A percentile compares a stretch with the other conserved stretches of the same genome.
These are phyloP conservation scores for Drosophila bipectinata DNA, from an alignment of 1,140 invertebrate genomes.

Conservation along the genomic window DNA sequence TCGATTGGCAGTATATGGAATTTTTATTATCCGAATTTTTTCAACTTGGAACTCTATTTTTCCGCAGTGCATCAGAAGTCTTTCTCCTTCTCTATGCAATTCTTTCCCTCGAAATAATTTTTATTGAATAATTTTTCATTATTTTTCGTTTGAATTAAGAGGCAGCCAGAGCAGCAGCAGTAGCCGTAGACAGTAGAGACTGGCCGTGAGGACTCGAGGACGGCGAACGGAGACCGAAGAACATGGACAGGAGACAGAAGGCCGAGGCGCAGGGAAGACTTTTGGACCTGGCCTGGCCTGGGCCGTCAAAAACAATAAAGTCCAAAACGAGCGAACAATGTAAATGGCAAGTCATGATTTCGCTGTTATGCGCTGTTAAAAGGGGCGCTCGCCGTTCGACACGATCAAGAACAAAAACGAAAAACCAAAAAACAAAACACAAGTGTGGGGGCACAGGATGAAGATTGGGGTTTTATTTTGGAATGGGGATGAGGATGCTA, in stretches of 20 bases:
- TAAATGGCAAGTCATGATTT: slow-evolving; percentile 84
- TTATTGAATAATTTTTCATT: slow-evolving; percentile 84
- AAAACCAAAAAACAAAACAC: slow-evolving; percentile 45
- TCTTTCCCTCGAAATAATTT: slow-evolving; percentile 77
- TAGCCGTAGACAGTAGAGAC: slow-evolving; percentile 26
- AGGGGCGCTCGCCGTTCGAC: slow-evolving; percentile 83
- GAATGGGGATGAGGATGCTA: slow-evolving; percentile 59
- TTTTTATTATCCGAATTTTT: background rate
- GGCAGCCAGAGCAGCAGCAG: slow-evolving; percentile 42
- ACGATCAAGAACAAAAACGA: slow-evolving; percentile 81
- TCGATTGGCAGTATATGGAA: too few relatives aligned
- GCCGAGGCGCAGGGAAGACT: slow-evolving; percentile 8
- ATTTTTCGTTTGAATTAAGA: slow-evolving; percentile 83
- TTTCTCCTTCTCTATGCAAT: slow-evolving; percentile 12
- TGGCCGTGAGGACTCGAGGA: slow-evolving; percentile 28
- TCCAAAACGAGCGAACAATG: slow-evolving; percentile 83
- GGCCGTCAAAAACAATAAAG: slow-evolving; percentile 83
- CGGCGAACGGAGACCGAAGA: slow-evolving; percentile 16
- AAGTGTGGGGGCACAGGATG: slow-evolving; percentile 52
- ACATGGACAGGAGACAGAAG: slow-evolving; percentile 13
- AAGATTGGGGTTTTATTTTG: slow-evolving; percentile 24
- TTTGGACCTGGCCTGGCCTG: slow-evolving; percentile 27
- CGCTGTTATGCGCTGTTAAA: slow-evolving; percentile 83
- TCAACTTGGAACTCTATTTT: background rate
- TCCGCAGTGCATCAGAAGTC: slow-evolving; percentile 14